A percentile compares a stretch with the other conserved stretches of the same genome.
phyloP scores from a whole-genome alignment of 2,113 vertebrate species.

The human region DNA sequence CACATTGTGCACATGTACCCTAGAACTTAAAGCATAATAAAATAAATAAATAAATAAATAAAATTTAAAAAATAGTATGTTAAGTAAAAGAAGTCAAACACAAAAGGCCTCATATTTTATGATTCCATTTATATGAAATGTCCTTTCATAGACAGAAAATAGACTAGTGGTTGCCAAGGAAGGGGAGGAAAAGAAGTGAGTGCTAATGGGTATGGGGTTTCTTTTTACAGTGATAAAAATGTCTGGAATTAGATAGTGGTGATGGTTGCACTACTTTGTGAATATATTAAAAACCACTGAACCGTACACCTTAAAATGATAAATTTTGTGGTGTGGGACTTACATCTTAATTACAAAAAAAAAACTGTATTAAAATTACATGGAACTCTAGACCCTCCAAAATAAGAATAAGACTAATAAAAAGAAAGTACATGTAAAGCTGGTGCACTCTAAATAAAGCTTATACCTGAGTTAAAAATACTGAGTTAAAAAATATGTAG shows the following conservation, averaged over 20 bases:
- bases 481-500: too few relatives aligned
- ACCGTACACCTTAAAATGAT: neutral
- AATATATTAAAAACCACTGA: neutral
- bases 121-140: neutral
- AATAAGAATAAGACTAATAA: neutral
- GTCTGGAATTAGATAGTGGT: neutral
- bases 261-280: neutral
- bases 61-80: too few relatives aligned
- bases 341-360: neutral
- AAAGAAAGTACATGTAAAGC: neutral
- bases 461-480: neutral
- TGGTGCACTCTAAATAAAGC: neutral
- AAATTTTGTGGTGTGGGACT: neutral
- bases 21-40: too few relatives aligned
- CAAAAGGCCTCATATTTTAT: too few relatives aligned
- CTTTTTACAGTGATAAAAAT: neutral
- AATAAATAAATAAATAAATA: too few relatives aligned
- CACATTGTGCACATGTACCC: too few relatives aligned
- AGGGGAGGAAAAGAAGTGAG: neutral
- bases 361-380: neutral
- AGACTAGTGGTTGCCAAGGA: neutral
- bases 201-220: neutral
- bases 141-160: neutral
- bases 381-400: neutral
- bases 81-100: neutral